These are phyloP conservation scores for Heliconius hermathena DNA, from an alignment of 1,140 invertebrate species.

Conservation along the genomic window DNA sequence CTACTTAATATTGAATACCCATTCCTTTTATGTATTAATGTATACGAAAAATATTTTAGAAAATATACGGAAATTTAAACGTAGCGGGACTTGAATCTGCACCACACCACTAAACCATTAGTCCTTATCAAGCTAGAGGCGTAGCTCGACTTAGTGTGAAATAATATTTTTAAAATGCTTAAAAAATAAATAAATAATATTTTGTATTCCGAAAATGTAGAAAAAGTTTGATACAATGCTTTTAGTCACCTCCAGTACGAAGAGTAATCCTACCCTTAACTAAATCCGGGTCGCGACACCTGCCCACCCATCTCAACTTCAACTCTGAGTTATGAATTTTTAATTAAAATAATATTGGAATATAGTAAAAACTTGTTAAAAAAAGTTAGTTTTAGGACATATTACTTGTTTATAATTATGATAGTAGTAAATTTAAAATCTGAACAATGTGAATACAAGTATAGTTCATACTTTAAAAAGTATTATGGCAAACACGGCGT, in stretches of 20 bases:
- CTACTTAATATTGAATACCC: too few species aligned
- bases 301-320: constrained; percentile 3
- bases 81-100: too few species aligned
- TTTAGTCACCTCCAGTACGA: not conserved
- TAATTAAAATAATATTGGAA: constrained; percentile 3
- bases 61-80: too few species aligned
- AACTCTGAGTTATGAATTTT: not conserved
- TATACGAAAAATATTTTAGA: too few species aligned
- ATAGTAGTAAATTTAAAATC: not conserved
- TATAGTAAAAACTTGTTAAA: not conserved
- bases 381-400: not conserved
- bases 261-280: not conserved
- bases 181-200: not conserved
- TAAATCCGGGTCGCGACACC: constrained; percentile 12
- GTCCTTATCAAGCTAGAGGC: too few species aligned
- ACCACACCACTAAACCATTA: too few species aligned
- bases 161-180: not conserved
- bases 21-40: too few species aligned
- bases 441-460: not conserved
- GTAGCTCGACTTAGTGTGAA: too few species aligned
- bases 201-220: not conserved
- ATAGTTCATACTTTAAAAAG: not conserved
- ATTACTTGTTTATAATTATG: not conserved
- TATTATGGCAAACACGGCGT: not conserved
- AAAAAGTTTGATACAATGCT: constrained; percentile 2